Evolutionary conservation across 2,888 invertebrate species (phyloP), one percentile per base, ranked within the genome.

Genomic region (Pseudococcus longispinus): DNA sequence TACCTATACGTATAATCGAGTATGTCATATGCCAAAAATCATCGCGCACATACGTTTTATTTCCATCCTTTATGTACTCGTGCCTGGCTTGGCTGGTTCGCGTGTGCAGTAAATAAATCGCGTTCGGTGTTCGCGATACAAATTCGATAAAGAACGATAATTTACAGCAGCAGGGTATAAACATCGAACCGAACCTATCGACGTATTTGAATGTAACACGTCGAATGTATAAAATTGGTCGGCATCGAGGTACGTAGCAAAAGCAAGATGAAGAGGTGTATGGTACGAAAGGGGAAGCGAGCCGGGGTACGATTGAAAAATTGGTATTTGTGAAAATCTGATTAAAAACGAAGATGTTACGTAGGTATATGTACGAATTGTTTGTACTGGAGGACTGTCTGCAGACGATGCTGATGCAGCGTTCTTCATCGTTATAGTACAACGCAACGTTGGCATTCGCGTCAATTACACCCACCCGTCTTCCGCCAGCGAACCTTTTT

Each of bases 311-410:
- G 65, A 26, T 26, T 65, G 65, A 65, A 65, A 65, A 65, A 65
- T 65, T 65, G 23, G 26, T 26, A 65, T 23, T 65, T 65, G 8
- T 37, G 65, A 65, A 65, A 65, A 65, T 26, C 65, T 65, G 65
- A 65, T 65, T 65, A 65, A 65, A 65, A 65, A 29, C 70, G 70
- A 70, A 70, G 29, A 70, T 70, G 26, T 65, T 65, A n/a, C 60
- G n/a, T 15, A 46, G 1, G 1, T 13, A 13, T 15, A n/a, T 5
- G 8, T 0, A 4, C n/a, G 51, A 51, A 15, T 65, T 65, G 65
- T 65, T 65, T 65, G 65, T 26, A 65, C 20, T 13, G 13, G 46
- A 46, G 3, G 37, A 13, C n/a, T 46, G 13, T 46, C 13, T 13
- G 44, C 9, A 0, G 15, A 15, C 13, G 51, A n/a, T n/a, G n/a